Evolutionary conservation across 2,888 invertebrate species (phyloP), one percentile per base, ranked within the genome.

Genomic region (Hoplodrina blanda): DNA sequence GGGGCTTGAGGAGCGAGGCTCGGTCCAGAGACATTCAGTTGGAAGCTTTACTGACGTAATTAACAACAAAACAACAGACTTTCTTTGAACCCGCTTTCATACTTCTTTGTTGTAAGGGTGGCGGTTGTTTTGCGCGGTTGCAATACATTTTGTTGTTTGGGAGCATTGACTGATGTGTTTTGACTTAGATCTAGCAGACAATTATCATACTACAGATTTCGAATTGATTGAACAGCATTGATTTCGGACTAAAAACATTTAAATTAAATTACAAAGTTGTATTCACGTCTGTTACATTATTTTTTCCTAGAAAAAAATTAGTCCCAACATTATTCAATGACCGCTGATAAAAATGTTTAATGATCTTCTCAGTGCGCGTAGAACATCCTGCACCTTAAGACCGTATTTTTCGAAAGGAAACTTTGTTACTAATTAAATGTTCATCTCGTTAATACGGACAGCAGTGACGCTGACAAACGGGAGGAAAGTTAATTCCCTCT

Each of bases 401-500:
- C 37, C 55, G 41, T 74, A 64, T 66, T 78, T 70, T 81, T 81
- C 15, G 17, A 53, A 63, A 68, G 56, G n/a, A 67, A 81, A 62
- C 50, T 81, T 74, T 60, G 66, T 53, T 67, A 50, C 77, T 68
- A 78, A 76, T 81, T 74, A 76, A 83, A 81, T 78, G 67, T 76
- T 76, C 70, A 73, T 78, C 65, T 73, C 63, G 55, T 72, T 76
- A 61, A 78, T 71, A 76, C 17, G 25, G 69, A 54, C 65, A 30
- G 59, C 65, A 66, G 56, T 65, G 73, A 76, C 56, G 65, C 62
- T 73, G 73, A 81, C 71, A 76, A 78, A 83, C 52, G 71, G 54
- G 73, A 69, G 54, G 49, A 8, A 20, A 80, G 53, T 69, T 69
- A 81, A 63, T 66, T 63, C 72, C 56, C 61, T 80, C 54, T 25